Evolutionary conservation across 1,140 invertebrate species (phyloP).

Genomic region (Parapsyche elsis): DNA sequence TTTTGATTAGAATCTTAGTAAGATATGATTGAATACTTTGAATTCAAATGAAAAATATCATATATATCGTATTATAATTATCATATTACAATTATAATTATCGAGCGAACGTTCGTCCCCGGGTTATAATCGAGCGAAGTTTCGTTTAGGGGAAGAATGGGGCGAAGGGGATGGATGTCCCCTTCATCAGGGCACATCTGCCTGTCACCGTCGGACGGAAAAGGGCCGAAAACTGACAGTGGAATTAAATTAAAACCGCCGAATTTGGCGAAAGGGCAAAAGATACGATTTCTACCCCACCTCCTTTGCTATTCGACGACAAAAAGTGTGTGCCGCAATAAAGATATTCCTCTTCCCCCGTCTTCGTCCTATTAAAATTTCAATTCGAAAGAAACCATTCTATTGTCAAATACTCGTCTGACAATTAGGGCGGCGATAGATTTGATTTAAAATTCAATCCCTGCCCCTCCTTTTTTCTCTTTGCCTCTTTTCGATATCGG

Average conservation of each 20-base stretch:
- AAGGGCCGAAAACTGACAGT: slow-evolving; percentile 34
- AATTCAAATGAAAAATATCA: no score
- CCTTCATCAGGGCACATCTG: slow-evolving; percentile 28
- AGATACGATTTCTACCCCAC: slow-evolving; percentile 5
- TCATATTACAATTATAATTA: no score
- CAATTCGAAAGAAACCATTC: background rate
- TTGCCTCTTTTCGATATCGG: background rate
- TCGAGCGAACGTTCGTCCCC: no score
- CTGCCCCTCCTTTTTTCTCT: background rate
- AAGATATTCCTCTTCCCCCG: slow-evolving; percentile 23
- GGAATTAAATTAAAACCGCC: slow-evolving; percentile 45
- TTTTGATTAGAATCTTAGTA: no score
- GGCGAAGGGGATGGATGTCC: background rate
- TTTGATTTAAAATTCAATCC: slow-evolving; percentile 9
- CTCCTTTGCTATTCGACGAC: background rate
- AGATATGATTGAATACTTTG: no score
- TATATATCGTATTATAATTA: no score
- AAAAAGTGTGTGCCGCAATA: slow-evolving; percentile 17
- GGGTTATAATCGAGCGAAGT: slow-evolving; percentile 1
- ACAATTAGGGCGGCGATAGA: background rate
- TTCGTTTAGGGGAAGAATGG: background rate
- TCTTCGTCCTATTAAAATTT: background rate
- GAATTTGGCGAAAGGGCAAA: slow-evolving; percentile 31
- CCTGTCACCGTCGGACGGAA: slow-evolving; percentile 19
- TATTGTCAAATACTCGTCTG: slow-evolving; percentile 16